These are phyloP conservation scores for Microcaecilia unicolor DNA, from an alignment of 2,797 vertebrate species.

Conservation along the genomic window DNA sequence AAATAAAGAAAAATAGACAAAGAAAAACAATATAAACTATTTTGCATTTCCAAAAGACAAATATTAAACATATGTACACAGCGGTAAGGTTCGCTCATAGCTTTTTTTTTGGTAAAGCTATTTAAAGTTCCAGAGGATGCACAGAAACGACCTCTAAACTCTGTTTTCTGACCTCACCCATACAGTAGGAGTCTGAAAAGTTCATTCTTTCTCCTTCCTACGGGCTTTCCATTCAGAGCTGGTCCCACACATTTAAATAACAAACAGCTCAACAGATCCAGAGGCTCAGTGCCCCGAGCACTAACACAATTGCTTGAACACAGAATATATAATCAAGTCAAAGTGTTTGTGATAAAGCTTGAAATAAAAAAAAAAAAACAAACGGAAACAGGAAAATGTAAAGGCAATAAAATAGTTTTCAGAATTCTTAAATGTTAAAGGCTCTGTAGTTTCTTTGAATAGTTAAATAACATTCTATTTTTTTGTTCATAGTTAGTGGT, in stretches of 20 bases:
- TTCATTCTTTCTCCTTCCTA: conserved; percentile 58
- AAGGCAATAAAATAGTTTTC: conserved; percentile 45
- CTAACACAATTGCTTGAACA: conserved; percentile 37
- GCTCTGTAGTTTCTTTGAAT: conserved; percentile 44
- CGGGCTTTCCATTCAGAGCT: conserved; percentile 60
- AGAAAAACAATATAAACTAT: conserved; percentile 69
- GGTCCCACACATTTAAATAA: conserved; percentile 48
- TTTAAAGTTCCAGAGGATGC: conserved; percentile 38
- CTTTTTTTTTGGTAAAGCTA: conserved; percentile 49
- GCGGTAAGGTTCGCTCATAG: conserved; percentile 70
- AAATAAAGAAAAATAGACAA: conserved; percentile 62
- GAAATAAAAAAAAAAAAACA: no score
- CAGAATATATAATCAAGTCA: conserved; percentile 48
- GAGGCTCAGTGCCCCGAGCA: conserved; percentile 24
- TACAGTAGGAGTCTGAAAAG: conserved; percentile 57
- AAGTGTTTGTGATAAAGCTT: conserved; percentile 42
- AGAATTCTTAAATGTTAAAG: conserved; percentile 46
- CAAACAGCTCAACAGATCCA: conserved; percentile 30
- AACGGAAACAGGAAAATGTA: conserved; percentile 33
- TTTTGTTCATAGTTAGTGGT: no score
- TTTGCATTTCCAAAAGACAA: conserved; percentile 75
- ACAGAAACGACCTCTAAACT: conserved; percentile 32
- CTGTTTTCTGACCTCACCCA: conserved; percentile 53
- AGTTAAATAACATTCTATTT: conserved; percentile 29
- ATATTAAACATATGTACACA: conserved; percentile 80